A percentile compares a stretch with the other conserved stretches of the same genome.
phyloP scores from a whole-genome alignment of 2,797 vertebrate species.

The Diplodus puntazzo region DNA sequence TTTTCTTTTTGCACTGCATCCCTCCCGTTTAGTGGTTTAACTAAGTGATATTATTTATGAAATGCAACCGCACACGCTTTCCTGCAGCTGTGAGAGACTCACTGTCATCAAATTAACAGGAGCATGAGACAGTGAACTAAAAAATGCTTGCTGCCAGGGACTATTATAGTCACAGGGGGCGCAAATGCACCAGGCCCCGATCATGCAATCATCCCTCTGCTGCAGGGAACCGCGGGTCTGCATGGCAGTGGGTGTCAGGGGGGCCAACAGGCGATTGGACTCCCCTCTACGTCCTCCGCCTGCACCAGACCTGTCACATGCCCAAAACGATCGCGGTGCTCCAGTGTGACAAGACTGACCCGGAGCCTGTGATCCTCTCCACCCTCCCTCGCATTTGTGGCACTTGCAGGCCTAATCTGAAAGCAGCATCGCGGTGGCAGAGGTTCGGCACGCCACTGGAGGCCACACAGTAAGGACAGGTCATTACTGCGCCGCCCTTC shows the following conservation, averaged over 20 bases:
- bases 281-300: constrained; percentile 64
- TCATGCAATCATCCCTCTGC: constrained; percentile 81
- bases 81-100: constrained; percentile 73
- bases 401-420: constrained; percentile 78
- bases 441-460: constrained; percentile 67
- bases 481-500: constrained; percentile 82
- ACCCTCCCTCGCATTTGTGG: constrained; percentile 42
- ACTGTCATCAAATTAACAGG: constrained; percentile 85
- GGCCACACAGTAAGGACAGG: constrained; percentile 79
- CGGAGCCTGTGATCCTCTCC: constrained; percentile 64
- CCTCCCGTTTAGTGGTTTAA: constrained; percentile 72
- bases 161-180: constrained; percentile 80
- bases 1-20: constrained; percentile 71
- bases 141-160: constrained; percentile 83
- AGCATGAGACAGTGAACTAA: constrained; percentile 82
- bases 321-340: constrained; percentile 59
- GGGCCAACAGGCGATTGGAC: constrained; percentile 70
- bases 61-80: constrained; percentile 74
- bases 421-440: constrained; percentile 70
- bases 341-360: constrained; percentile 79
- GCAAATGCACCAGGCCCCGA: constrained; percentile 75
- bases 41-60: constrained; percentile 84
- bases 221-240: constrained; percentile 65
- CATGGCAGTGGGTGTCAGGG: constrained; percentile 70
- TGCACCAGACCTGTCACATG: constrained; percentile 76